Evolutionary conservation across 1,140 invertebrate genomes (phyloP), one percentile per base, ranked within the genome.

Genomic region (Helicoverpa armigera): DNA sequence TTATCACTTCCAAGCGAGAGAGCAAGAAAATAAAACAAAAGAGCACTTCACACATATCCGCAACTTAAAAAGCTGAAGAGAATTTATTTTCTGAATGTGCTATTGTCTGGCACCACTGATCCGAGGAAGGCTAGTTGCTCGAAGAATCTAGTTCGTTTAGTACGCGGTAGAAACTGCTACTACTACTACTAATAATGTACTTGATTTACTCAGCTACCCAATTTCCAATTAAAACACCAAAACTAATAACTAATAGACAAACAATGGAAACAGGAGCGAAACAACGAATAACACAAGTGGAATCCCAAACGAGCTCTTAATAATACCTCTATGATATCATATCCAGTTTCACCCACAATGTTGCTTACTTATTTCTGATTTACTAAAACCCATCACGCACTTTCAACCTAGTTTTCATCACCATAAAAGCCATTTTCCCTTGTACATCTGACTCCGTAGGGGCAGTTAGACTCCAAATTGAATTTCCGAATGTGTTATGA

Each of bases 241-340:
- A n/a, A 43, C 31, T 14, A n/a, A 65, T 2, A 14, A 48, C 2
- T 43, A 43, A n/a, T 51, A 67, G 51, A 29, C 58, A 58, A 10
- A 31, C 82, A 90, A 85, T 89, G 90, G 86, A 89, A 56, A 83
- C 87, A 65, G 29, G 12, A 11, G 23, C 65, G 58, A 48, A 82
- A 80, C 65, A 43, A 72, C 80, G 83, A 65, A 86, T 81, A 91
- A 91, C 90, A 93, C 88, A 86, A 88, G 87, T 80, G 87, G 89
- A 91, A 93, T 93, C 89, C 89, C 87, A 89, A 91, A 93, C 88
- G 88, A 89, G 84, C 90, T 91, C 89, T 93, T 93, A 92, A 93
- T 93, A 93, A 90, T 86, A 88, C 86, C 79, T 85, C 85, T 88
- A 88, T 91, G 86, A 93, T 92, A 92, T 90, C 86, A 83, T 83